Conservation (phyloP, 2,888 invertebrate genomes). For the Andricus curvator region DNA sequence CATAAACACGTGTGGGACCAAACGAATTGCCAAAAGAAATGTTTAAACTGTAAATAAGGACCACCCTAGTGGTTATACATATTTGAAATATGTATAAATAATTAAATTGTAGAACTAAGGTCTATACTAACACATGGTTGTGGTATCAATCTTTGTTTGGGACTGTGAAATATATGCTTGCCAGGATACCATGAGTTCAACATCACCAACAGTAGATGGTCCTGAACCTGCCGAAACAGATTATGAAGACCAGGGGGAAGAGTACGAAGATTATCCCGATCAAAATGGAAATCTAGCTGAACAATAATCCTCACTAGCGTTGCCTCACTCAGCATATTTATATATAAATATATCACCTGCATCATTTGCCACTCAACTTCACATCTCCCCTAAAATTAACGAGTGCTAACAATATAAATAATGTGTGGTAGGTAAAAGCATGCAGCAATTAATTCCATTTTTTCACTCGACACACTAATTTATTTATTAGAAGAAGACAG, state of each 20-base stretch:
- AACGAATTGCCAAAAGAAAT: too few relatives aligned
- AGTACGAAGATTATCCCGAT: constrained; percentile 82
- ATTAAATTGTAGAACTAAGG: too few relatives aligned
- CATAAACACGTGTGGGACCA: too few relatives aligned
- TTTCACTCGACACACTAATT: neutral
- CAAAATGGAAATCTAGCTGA: constrained; percentile 75
- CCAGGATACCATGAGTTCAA: constrained; percentile 74
- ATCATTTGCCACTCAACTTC: constrained; percentile 58
- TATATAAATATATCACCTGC: constrained; percentile 46
- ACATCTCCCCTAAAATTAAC: constrained; percentile 59
- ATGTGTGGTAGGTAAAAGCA: constrained; percentile 54
- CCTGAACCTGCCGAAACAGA: constrained; percentile 82
- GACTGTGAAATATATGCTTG: constrained; percentile 66
- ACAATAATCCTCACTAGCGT: constrained; percentile 70
- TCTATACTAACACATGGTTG: constrained; percentile 45
- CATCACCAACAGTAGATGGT: constrained; percentile 80
- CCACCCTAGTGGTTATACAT: too few relatives aligned
- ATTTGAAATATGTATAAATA: too few relatives aligned
- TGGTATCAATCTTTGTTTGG: constrained; percentile 59
- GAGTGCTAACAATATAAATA: constrained; percentile 54
- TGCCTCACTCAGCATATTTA: constrained; percentile 63
- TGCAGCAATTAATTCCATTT: constrained; percentile 24
- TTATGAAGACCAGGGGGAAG: constrained; percentile 81
- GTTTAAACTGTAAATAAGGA: too few relatives aligned
- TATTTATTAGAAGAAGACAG: too few relatives aligned